phyloP scores from a whole-genome alignment of 2,888 invertebrate genomes.

The Macrostomum cliftonense region DNA sequence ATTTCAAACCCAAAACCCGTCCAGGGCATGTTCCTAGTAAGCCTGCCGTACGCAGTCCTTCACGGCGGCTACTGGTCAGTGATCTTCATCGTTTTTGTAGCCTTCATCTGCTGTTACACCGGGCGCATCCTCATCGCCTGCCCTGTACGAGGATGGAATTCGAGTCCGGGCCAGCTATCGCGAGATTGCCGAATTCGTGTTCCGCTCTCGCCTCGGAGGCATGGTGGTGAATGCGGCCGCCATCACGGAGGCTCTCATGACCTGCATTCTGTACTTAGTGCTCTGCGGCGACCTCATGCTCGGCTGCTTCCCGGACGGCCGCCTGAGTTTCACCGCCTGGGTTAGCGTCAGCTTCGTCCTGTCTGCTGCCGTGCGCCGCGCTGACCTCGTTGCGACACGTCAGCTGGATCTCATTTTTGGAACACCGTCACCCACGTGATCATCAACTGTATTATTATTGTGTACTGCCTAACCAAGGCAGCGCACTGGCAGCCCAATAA shows the following conservation, averaged over 20 bases:
- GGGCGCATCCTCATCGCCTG: conserved; percentile 91
- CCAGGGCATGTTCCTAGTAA: conserved; percentile 98
- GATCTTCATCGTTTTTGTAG: conserved; percentile 81
- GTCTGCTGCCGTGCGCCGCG: conserved; percentile 77
- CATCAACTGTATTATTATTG: conserved; percentile 83
- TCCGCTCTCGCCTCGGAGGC: conserved; percentile 71
- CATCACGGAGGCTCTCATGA: conserved; percentile 88
- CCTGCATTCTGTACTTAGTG: conserved; percentile 91
- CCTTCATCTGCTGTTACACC: conserved; percentile 96
- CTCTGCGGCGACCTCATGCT: conserved; percentile 90
- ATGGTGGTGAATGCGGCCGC: conserved; percentile 69
- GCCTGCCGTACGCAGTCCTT: conserved; percentile 84
- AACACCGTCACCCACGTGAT: conserved; percentile 94
- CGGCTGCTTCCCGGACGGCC: conserved; percentile 45
- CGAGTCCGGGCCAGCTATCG: conserved; percentile 85
- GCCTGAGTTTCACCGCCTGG: conserved; percentile 78
- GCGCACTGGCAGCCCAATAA: conserved; percentile 77
- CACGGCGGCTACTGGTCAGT: conserved; percentile 99
- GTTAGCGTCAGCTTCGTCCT: conserved; percentile 87
- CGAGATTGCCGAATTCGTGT: conserved; percentile 76
- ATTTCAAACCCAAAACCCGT: conserved; percentile 6
- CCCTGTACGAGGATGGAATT: conserved; percentile 59
- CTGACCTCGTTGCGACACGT: conserved; percentile 72
- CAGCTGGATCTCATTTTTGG: conserved; percentile 90
- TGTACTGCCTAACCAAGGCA: conserved; percentile 78